Base-by-base conservation (phyloP, 2,888 invertebrate species). In the Dilophus febrilis region DNA sequence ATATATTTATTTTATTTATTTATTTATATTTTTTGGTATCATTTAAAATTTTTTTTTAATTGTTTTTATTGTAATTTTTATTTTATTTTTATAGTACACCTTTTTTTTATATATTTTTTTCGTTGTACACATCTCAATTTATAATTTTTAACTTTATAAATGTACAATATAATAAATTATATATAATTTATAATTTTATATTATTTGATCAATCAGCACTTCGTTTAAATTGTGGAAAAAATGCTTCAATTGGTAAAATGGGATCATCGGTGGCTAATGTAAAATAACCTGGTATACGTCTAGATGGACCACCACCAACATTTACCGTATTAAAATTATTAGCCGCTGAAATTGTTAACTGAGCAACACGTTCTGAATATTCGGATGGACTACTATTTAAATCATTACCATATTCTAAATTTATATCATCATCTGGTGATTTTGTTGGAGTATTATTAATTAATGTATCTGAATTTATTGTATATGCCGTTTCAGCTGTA, bases 181-280 rank as follows among this genome's bases (percentile, higher is more conserved):
- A n/a, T n/a, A n/a, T n/a, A n/a, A n/a, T n/a, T n/a, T n/a, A n/a
- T n/a, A n/a, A n/a, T n/a, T n/a, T n/a, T n/a, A n/a, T n/a, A n/a
- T n/a, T n/a, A n/a, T n/a, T n/a, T n/a, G n/a, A n/a, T n/a, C n/a
- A n/a, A n/a, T n/a, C n/a, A n/a, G n/a, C n/a, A n/a, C 70, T 72
- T 57, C 33, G 32, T 34, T 71, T 72, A 48, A 80, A 56, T 53
- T 78, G 77, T 14, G 81, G 77, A 54, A 84, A 83, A 59, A 83
- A 81, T 1, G 82, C 80, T 59, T 83, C 82, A 45, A 84, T 78
- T 0, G 84, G 83, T 37, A 84, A 62, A 39, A 81, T 80, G 0
- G 83, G 82, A 53, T 83, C 81, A 47, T 83, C 82, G 0, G 82
- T 80, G 2, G 77, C 74, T 58, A 83, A 73, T 17, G 78, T 78